Evolutionary conservation across 2,113 vertebrate species (phyloP).

Genomic region (Mus spicilegus): DNA sequence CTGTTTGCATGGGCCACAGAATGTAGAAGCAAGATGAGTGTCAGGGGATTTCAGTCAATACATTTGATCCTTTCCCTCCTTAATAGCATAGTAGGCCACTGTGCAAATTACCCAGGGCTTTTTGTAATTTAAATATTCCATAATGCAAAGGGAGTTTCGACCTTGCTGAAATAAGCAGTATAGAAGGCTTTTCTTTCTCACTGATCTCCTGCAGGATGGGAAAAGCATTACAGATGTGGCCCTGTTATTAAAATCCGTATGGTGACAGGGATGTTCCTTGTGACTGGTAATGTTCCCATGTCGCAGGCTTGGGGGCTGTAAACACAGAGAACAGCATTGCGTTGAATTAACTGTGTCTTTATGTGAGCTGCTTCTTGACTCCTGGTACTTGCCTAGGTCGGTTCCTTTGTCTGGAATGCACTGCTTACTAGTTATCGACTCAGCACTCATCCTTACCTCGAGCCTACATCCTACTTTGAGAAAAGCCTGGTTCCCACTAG

Average conservation of each 20-base stretch:
- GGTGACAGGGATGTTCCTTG: not conserved
- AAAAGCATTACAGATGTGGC: not conserved
- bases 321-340: constrained; percentile 4
- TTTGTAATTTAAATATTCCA: constrained; percentile 35
- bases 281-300: not conserved
- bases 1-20: constrained; percentile 33
- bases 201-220: not conserved
- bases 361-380: not conserved
- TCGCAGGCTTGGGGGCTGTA: not conserved
- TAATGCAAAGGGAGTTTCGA: not conserved
- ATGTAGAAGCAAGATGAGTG: not conserved
- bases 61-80: constrained; percentile 35
- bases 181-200: not conserved
- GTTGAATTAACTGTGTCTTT: not conserved
- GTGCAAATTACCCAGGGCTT: not conserved
- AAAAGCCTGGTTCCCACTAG: not conserved
- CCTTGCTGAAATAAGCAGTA: not conserved
- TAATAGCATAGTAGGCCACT: constrained; percentile 4
- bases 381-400: not conserved
- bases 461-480: not conserved
- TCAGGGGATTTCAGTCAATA: constrained; percentile 58
- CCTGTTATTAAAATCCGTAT: not conserved
- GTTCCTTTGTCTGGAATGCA: not conserved
- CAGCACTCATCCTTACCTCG: not conserved
- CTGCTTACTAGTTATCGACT: not conserved